Evolutionary conservation across 2,113 vertebrate genomes (phyloP).

Genomic region (Theropithecus gelada): DNA sequence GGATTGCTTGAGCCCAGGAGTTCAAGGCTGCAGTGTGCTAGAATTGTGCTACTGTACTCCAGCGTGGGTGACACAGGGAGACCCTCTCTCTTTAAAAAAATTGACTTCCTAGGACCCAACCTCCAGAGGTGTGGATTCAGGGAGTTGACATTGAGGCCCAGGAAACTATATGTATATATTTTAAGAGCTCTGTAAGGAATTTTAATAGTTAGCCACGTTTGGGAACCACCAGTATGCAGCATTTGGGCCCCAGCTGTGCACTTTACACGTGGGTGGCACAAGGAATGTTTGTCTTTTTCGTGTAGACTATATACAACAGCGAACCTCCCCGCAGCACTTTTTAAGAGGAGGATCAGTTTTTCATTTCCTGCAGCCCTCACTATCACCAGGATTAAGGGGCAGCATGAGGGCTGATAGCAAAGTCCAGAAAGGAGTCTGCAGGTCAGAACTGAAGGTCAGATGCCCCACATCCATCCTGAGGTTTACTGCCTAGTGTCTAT

Average conservation of each 20-base stretch:
- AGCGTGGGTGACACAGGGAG: too few species aligned
- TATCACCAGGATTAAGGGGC: not conserved
- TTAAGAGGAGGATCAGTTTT: conserved; percentile 30
- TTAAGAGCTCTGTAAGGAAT: not conserved
- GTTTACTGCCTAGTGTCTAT: too few species aligned
- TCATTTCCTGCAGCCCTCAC: not conserved
- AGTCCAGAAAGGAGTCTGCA: not conserved
- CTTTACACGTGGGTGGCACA: conserved; percentile 57
- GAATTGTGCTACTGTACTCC: too few species aligned
- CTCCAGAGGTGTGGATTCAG: not conserved
- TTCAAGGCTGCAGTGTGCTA: too few species aligned
- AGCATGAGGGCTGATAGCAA: not conserved
- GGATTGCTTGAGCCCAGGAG: too few species aligned
- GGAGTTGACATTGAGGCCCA: not conserved
- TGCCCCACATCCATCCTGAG: not conserved
- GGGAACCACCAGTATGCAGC: not conserved
- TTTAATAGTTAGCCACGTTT: not conserved
- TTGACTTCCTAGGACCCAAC: not conserved
- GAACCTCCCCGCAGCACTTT: not conserved
- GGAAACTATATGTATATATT: not conserved
- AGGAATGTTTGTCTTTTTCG: conserved; percentile 48
- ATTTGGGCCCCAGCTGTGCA: conserved; percentile 40
- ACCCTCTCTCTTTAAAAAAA: too few species aligned
- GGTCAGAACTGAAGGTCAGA: not conserved
- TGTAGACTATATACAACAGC: not conserved